Base-by-base conservation (phyloP, 2,888 invertebrate genomes). In the Macrophya annulata region DNA sequence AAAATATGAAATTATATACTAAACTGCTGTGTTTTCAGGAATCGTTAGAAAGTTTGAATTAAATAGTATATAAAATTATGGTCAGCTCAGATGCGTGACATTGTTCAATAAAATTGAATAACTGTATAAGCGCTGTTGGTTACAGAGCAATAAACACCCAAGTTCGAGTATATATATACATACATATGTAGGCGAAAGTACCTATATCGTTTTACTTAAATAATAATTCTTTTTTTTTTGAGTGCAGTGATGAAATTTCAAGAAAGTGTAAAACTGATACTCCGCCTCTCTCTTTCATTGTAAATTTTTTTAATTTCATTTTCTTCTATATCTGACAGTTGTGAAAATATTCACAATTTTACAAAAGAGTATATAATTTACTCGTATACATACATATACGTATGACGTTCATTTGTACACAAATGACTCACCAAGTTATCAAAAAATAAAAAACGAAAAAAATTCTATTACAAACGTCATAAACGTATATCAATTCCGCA, bases 21-120 rank as follows among this genome's bases (percentile, higher is more conserved):
- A n/a, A n/a, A 21, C 1, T 21, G 0, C 21, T 25, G 9, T 31
- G 25, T 10, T 62, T 21, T 10, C n/a, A 21, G 62, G 25, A 21
- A 62, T 21, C 10, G 62, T 62, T 62, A 62, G 62, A 25, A 62
- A 62, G 62, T 62, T 51, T 51, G 1, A 51, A 17, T 17, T 17
- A 3, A 15, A 48, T 15, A 21, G 21, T 21, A 25, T n/a, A 25
- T 31, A 31, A 3, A 31, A 3, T 31, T 31, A 31, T 3, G 31
- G 21, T 21, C n/a, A n/a, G 6, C 9, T 10, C 9, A n/a, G 62
- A 62, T 25, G 25, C 62, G 25, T 62, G 3, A 21, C n/a, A 25
- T 62, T 62, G 21, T 62, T 21, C 62, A n/a, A 62, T 62, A 62
- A 62, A 62, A 62, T 9, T 62, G 21, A n/a, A 62, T 62, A 62